Percentiles rank a stretch among this genome's conserved stretches.
Evolutionary conservation across 1,140 invertebrate genomes (phyloP).

Genomic region (Campoletis sonorensis): DNA sequence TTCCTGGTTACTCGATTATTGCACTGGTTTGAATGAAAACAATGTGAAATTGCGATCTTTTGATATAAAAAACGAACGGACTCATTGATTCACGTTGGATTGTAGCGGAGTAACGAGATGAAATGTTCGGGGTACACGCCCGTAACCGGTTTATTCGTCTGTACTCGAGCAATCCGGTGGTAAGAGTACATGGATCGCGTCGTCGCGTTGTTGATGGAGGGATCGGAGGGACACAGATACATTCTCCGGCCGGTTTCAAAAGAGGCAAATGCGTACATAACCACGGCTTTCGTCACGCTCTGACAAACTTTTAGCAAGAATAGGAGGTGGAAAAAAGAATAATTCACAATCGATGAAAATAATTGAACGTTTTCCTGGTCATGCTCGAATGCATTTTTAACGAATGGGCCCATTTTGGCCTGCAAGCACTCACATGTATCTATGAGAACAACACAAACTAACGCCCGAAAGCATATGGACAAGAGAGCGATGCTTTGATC

Average conservation of each 20-base stretch:
- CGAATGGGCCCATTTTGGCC: neutral
- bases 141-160: conserved; percentile 10
- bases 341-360: conserved; percentile 23
- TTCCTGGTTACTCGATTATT: neutral
- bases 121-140: no score
- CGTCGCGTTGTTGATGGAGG: neutral
- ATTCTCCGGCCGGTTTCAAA: conserved; percentile 17
- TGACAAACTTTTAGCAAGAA: conserved; percentile 30
- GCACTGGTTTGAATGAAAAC: no score
- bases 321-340: conserved; percentile 2
- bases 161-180: neutral
- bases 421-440: neutral
- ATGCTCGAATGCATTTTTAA: conserved; percentile 32
- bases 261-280: neutral
- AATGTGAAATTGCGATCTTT: no score
- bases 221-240: neutral
- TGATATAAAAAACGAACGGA: no score
- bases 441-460: no score
- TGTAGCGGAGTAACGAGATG: no score
- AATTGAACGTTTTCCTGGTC: conserved; percentile 35
- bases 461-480: neutral
- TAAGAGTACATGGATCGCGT: neutral
- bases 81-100: no score
- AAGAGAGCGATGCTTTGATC: neutral
- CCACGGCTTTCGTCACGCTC: conserved; percentile 29